phyloP scores from a whole-genome alignment of 1,140 invertebrate species.

The Neodiprion pinetum region DNA sequence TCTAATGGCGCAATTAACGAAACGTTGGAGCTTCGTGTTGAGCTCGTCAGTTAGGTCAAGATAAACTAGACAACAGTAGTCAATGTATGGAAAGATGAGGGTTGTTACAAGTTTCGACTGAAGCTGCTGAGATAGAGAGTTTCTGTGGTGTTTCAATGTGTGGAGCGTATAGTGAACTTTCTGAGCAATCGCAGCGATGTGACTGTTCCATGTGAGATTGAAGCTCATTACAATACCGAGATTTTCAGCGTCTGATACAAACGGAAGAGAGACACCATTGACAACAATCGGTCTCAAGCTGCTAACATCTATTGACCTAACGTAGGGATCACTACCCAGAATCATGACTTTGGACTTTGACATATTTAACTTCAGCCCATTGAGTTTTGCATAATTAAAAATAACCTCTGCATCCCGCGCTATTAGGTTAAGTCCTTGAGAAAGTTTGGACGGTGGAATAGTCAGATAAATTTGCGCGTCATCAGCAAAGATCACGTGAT shows the following conservation, averaged over 20 bases:
- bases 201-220: slow-evolving; percentile 16
- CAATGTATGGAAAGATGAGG: slow-evolving; percentile 6
- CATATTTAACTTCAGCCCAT: slow-evolving; percentile 11
- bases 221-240: slow-evolving; percentile 7
- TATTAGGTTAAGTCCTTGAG: slow-evolving; percentile 10
- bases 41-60: neutral
- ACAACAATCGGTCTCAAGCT: neutral
- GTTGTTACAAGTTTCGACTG: neutral
- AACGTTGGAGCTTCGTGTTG: neutral
- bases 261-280: neutral
- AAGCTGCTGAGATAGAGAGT: slow-evolving; percentile 5
- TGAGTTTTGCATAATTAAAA: neutral
- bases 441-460: neutral
- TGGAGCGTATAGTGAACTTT: slow-evolving; percentile 19
- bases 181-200: neutral
- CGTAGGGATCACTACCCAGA: neutral
- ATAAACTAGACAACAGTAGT: slow-evolving; percentile 13
- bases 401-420: slow-evolving; percentile 12
- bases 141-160: slow-evolving; percentile 15
- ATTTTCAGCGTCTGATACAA: neutral
- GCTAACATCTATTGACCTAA: neutral
- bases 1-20: neutral
- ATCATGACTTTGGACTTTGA: neutral
- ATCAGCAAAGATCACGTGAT: slow-evolving; percentile 13
- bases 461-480: slow-evolving; percentile 13